phyloP scores from a whole-genome alignment of 2,797 vertebrate species.

The Tapera naevia region DNA sequence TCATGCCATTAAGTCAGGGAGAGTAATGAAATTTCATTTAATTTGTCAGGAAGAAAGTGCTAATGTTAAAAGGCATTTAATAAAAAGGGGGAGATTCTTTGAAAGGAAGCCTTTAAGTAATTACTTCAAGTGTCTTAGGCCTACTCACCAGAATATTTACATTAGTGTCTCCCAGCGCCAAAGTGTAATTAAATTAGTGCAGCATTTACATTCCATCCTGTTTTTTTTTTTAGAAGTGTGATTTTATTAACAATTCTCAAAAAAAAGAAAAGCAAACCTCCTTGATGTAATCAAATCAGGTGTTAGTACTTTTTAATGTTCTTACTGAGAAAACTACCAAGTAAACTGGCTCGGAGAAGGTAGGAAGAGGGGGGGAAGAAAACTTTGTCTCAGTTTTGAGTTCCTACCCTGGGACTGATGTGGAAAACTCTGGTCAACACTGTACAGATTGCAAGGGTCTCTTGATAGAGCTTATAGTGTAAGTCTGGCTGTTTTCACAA shows the following conservation, averaged over 20 bases:
- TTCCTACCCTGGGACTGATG: neutral
- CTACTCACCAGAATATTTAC: conserved; percentile 96
- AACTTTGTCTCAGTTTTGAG: neutral
- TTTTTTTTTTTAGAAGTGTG: conserved; percentile 80
- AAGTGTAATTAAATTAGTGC: conserved; percentile 95
- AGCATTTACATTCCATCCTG: conserved; percentile 83
- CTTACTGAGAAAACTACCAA: conserved; percentile 17
- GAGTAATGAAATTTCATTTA: conserved; percentile 99
- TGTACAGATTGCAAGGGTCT: neutral
- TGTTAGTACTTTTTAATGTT: conserved; percentile 48
- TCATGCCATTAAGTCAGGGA: conserved; percentile 95
- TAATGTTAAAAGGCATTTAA: conserved; percentile 99
- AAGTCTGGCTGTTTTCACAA: neutral
- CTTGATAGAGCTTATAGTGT: neutral
- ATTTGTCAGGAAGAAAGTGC: conserved; percentile 99
- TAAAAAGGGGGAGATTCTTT: conserved; percentile 86
- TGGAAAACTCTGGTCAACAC: neutral
- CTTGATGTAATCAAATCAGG: conserved; percentile 67
- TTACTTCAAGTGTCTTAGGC: conserved; percentile 92
- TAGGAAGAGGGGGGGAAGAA: neutral
- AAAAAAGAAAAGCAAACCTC: conserved; percentile 48
- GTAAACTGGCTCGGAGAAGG: neutral
- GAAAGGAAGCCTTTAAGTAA: conserved; percentile 98
- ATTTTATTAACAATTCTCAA: conserved; percentile 81
- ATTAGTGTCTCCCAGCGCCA: conserved; percentile 92